Percentiles rank a stretch among this genome's conserved stretches.
Conservation (phyloP, 53 echinoderm and acorn worm species). For the Zoroaster sp. region DNA sequence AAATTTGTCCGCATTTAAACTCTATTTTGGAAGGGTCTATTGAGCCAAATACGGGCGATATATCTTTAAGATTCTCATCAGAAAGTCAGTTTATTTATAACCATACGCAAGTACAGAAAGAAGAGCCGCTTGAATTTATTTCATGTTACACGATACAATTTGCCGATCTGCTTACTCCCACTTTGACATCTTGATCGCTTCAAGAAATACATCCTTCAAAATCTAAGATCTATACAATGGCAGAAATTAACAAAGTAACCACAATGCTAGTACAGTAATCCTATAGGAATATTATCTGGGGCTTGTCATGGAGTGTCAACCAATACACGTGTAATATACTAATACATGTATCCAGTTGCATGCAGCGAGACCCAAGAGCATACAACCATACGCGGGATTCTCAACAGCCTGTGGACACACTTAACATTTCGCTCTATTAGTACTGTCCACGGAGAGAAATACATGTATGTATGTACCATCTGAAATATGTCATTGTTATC, state of each 20-base stretch:
- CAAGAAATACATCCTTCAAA: neutral
- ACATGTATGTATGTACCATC: neutral
- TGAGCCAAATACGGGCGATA: too few species aligned
- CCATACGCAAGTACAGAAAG: too few species aligned
- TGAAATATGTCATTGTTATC: neutral
- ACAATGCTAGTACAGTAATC: neutral
- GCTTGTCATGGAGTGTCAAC: neutral
- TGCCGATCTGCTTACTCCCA: too few species aligned
- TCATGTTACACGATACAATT: too few species aligned
- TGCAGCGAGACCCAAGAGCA: neutral
- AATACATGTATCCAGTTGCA: neutral
- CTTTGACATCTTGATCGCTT: neutral
- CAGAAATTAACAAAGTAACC: neutral
- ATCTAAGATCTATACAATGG: neutral
- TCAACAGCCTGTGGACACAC: neutral
- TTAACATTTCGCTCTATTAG: constrained; percentile 19
- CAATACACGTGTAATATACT: neutral
- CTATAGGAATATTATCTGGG: neutral
- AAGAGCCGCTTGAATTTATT: too few species aligned
- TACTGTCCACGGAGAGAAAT: neutral
- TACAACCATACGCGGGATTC: neutral
- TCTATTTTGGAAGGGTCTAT: too few species aligned
- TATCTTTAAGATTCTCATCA: too few species aligned
- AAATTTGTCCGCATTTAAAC: too few species aligned
- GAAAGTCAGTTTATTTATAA: too few species aligned